Evolutionary conservation across 2,113 vertebrate species (phyloP).

Genomic region (Daphoenositta chrysoptera): DNA sequence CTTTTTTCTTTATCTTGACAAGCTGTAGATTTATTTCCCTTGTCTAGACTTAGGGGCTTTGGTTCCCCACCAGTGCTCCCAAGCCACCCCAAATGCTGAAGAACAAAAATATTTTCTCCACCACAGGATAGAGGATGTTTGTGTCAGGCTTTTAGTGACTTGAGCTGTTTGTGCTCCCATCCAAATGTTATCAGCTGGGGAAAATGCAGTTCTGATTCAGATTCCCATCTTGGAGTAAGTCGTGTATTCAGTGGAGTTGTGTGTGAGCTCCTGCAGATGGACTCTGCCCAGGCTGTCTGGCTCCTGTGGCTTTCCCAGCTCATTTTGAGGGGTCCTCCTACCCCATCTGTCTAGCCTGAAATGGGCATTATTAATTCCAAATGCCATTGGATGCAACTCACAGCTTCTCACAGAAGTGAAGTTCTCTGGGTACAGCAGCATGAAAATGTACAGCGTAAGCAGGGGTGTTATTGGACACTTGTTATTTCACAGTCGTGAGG

Average conservation of each 20-base stretch:
- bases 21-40: not conserved
- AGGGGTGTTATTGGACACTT: not conserved
- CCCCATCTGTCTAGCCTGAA: not conserved
- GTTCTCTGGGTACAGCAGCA: not conserved
- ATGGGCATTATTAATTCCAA: not conserved
- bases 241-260: accelerated
- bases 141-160: not conserved
- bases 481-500: not conserved
- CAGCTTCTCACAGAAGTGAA: not conserved
- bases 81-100: not conserved
- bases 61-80: not conserved
- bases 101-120: not conserved
- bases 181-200: not conserved
- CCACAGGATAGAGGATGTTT: not conserved
- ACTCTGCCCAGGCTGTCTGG: not conserved
- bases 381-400: not conserved
- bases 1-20: not conserved
- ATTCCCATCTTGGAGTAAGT: not conserved
- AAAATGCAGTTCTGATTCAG: not conserved
- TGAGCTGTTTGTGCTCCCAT: not conserved
- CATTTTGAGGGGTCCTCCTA: not conserved
- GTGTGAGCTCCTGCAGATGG: not conserved
- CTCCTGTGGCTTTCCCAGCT: not conserved
- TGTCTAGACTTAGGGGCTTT: not conserved
- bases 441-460: not conserved